Evolutionary conservation across 2,113 vertebrate species (phyloP).

Genomic region (Emydocephalus ijimae): DNA sequence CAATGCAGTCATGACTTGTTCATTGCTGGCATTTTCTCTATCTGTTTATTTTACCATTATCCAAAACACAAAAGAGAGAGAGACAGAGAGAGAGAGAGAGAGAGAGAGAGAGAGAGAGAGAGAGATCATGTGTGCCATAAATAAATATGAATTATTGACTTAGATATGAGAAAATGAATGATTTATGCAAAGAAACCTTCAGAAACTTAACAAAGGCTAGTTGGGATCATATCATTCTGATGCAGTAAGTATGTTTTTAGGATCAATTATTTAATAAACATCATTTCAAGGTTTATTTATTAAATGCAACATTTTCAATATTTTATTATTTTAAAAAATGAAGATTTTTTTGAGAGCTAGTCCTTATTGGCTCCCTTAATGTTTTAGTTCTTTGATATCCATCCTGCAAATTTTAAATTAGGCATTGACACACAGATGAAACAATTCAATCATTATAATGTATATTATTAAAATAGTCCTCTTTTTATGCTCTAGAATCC

Average conservation of each 20-base stretch:
- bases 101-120: too few species aligned
- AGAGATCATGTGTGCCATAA: not conserved
- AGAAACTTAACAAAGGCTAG: not conserved
- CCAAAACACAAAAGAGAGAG: too few species aligned
- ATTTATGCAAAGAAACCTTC: not conserved
- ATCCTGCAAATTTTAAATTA: not conserved
- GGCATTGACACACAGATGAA: not conserved
- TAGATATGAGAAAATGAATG: not conserved
- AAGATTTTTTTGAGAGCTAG: not conserved
- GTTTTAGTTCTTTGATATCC: not conserved
- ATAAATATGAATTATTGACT: not conserved
- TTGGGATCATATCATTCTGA: not conserved
- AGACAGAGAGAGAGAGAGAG: too few species aligned
- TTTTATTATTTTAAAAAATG: too few species aligned
- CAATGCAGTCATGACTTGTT: not conserved
- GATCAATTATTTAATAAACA: not conserved
- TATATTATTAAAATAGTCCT: not conserved
- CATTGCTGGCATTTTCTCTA: not conserved
- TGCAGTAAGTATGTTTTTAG: not conserved
- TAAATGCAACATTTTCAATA: not conserved
- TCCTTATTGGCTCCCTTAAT: not conserved
- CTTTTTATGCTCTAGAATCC: not conserved
- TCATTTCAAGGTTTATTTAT: not conserved
- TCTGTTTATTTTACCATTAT: not conserved
- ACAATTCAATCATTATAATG: not conserved